A percentile compares a stretch with the other conserved stretches of the same genome.
phyloP scores from a whole-genome alignment of 2,888 invertebrate species.

The Gibbula magus region DNA sequence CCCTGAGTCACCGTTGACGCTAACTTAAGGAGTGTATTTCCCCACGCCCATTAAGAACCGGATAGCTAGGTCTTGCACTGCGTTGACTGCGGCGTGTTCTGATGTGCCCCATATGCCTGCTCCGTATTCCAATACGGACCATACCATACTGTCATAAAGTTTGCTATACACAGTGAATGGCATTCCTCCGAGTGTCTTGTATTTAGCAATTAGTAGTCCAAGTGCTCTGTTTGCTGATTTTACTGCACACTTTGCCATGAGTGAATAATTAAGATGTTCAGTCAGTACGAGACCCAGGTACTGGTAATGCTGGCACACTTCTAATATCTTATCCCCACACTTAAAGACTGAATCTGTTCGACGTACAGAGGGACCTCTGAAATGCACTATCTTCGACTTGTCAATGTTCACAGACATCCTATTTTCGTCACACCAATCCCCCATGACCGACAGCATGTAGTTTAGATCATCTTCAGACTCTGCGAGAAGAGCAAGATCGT shows the following conservation, averaged over 20 bases:
- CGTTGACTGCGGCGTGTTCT: not conserved
- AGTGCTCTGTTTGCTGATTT: slow-evolving; percentile 22
- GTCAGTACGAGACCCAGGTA: slow-evolving; percentile 14
- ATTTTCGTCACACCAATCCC: not conserved
- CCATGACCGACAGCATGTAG: not conserved
- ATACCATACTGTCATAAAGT: slow-evolving; percentile 20
- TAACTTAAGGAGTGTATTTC: not conserved
- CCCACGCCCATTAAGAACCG: slow-evolving; percentile 8
- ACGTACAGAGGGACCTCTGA: not conserved
- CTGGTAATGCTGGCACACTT: not conserved
- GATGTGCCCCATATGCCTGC: slow-evolving; percentile 24
- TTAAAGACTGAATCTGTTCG: not conserved
- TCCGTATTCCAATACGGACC: slow-evolving; percentile 19
- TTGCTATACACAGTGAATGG: slow-evolving; percentile 16
- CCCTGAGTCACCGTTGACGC: slow-evolving; percentile 17
- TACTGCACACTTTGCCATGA: slow-evolving; percentile 6
- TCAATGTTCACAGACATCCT: not conserved
- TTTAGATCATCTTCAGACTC: not conserved
- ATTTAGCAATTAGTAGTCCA: slow-evolving; percentile 19
- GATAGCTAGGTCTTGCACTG: slow-evolving; percentile 13
- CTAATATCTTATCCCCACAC: not conserved
- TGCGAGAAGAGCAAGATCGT: not conserved
- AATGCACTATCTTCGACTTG: not conserved
- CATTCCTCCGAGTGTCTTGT: slow-evolving; percentile 12
- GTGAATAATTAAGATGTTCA: slow-evolving; percentile 26